phyloP scores from a whole-genome alignment of 2,888 invertebrate genomes.

The Eumerus sabulonum region DNA sequence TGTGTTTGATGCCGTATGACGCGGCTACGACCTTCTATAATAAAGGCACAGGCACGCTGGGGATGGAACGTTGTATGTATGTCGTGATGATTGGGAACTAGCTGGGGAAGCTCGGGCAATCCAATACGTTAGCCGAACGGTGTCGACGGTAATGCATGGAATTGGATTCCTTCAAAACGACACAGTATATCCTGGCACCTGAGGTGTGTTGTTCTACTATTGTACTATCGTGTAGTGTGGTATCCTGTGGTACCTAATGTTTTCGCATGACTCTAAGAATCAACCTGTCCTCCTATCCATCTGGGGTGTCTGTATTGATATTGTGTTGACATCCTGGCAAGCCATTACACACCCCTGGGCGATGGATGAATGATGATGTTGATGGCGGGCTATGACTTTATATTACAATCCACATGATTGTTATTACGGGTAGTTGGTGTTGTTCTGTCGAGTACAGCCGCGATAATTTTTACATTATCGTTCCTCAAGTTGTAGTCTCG shows the following conservation, averaged over 20 bases:
- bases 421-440: conserved; percentile 12
- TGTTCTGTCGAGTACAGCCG: conserved; percentile 12
- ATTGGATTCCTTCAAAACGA: conserved; percentile 33
- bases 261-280: conserved; percentile 6
- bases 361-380: neutral
- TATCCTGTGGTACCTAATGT: conserved; percentile 32
- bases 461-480: conserved; percentile 29
- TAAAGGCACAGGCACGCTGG: conserved; percentile 1
- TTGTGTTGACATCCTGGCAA: conserved; percentile 72
- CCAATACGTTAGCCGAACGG: conserved; percentile 41
- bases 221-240: conserved; percentile 1
- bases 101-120: conserved; percentile 27
- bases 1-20: conserved; percentile 48
- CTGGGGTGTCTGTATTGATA: conserved; percentile 17
- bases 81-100: conserved; percentile 46
- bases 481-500: too few relatives aligned
- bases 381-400: conserved; percentile 36
- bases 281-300: conserved; percentile 10
- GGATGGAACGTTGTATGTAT: conserved; percentile 33
- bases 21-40: conserved; percentile 37
- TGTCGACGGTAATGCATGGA: conserved; percentile 54
- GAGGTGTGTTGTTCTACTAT: neutral
- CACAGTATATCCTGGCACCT: conserved; percentile 1
- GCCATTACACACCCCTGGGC: conserved; percentile 69
- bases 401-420: conserved; percentile 38